Conservation (phyloP, 2,888 invertebrate species). For the Anaspis maculata region DNA sequence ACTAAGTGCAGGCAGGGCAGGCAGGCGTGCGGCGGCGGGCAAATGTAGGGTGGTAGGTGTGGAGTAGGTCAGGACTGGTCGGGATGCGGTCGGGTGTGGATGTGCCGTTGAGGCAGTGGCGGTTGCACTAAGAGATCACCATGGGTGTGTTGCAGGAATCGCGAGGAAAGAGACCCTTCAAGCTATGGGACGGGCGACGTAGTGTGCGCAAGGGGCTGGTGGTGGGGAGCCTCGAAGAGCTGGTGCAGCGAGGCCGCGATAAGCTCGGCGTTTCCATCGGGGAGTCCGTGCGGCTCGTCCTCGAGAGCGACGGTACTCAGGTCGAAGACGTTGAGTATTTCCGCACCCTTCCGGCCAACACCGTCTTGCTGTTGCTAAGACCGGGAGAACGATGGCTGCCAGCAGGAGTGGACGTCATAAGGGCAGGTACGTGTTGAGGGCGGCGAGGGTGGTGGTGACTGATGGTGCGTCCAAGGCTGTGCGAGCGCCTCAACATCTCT, state of each 20-base stretch:
- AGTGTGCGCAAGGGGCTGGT: constrained; percentile 89
- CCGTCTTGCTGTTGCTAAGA: constrained; percentile 78
- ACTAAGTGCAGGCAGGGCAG: constrained; percentile 19
- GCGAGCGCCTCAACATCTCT: too few species aligned
- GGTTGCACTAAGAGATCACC: constrained; percentile 5
- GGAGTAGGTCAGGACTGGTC: constrained; percentile 36
- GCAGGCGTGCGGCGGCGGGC: constrained; percentile 14
- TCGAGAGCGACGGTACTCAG: constrained; percentile 94
- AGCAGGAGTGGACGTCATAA: constrained; percentile 88
- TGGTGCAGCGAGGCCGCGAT: constrained; percentile 63
- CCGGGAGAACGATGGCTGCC: constrained; percentile 91
- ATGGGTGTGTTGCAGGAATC: constrained; percentile 64
- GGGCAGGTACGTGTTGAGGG: constrained; percentile 73
- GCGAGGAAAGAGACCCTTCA: constrained; percentile 93
- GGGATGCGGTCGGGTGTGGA: constrained; percentile 28
- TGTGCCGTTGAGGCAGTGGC: constrained; percentile 14
- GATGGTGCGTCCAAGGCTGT: too few species aligned
- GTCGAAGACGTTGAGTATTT: constrained; percentile 96
- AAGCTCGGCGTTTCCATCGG: constrained; percentile 79
- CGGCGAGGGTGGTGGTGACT: too few species aligned
- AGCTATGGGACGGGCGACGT: constrained; percentile 94
- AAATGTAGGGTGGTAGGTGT: constrained; percentile 27
- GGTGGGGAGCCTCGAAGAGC: constrained; percentile 85
- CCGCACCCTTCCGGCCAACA: constrained; percentile 86
- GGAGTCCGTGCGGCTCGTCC: constrained; percentile 82